Evolutionary conservation across 1,140 invertebrate genomes (phyloP), one percentile per base, ranked within the genome.

Genomic region (Coptotermes formosanus): DNA sequence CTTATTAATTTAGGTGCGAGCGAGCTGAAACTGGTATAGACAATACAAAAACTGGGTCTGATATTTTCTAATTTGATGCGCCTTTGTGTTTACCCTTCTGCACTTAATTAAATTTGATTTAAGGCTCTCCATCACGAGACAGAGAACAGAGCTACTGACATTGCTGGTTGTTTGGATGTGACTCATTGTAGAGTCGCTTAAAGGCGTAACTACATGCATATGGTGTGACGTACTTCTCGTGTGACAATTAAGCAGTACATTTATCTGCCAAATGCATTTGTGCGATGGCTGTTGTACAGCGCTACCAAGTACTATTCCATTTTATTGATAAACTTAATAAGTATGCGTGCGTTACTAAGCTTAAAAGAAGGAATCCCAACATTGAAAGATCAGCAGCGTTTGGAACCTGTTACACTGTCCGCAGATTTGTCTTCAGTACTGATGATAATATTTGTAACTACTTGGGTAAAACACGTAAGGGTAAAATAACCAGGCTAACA

Each of bases 21-120:
- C 64, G n/a, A 30, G 30, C 25, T 75, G 64, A 25, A 75, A 30
- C 6, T 75, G 64, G 64, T 75, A 75, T n/a, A 55, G 52, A 55
- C 52, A 75, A 75, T 75, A 30, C 64, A 0, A 14, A 75, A 75
- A 25, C n/a, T n/a, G 52, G 9, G 25, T 75, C 6, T 30, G 64
- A 25, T 75, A 75, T 75, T 75, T 75, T 75, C 64, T 75, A 75
- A 75, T 75, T 75, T 75, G 11, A 75, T 75, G n/a, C n/a, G 64
- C 25, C 64, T 75, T 75, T 75, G 64, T 75, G 64, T 30, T 11
- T 75, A 75, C 64, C 64, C 14, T 30, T n/a, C 25, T 75, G 0
- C n/a, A n/a, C 25, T 75, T 75, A 75, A 75, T 75, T 75, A 75
- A 75, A 75, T 75, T 75, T 75, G 64, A 75, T 75, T 75, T 75